Conservation (phyloP, 2,797 vertebrate species). For the Chelon auratus region DNA sequence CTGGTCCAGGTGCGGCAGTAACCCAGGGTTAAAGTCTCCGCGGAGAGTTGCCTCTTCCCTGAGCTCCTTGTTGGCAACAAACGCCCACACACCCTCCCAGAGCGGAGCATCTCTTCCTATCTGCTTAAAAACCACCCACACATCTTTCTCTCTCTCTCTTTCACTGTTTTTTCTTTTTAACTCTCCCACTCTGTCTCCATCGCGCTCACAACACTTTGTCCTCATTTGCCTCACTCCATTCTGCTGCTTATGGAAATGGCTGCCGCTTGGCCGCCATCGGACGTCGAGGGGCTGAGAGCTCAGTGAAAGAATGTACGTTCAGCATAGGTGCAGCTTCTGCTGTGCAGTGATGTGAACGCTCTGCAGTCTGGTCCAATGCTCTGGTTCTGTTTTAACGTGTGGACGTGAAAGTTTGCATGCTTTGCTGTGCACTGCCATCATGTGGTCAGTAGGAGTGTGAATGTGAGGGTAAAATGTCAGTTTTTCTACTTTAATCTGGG, state of each 20-base stretch:
- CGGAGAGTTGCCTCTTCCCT: constrained; percentile 17
- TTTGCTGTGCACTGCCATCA: constrained; percentile 55
- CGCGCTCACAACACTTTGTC: constrained; percentile 34
- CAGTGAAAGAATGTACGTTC: neutral
- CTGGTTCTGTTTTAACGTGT: constrained; percentile 17
- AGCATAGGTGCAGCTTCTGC: constrained; percentile 11
- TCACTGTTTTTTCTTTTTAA: neutral
- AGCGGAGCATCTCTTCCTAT: constrained; percentile 46
- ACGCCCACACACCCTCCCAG: constrained; percentile 43
- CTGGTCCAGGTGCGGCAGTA: constrained; percentile 30
- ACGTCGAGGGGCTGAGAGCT: constrained; percentile 15
- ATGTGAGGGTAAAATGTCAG: neutral
- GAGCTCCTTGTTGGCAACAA: constrained; percentile 6
- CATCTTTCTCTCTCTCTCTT: constrained; percentile 2
- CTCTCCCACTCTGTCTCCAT: constrained; percentile 38
- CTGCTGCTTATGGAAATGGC: constrained; percentile 21
- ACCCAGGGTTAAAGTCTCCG: constrained; percentile 35
- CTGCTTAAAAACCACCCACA: constrained; percentile 41
- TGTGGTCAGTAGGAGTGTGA: constrained; percentile 23
- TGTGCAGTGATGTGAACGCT: constrained; percentile 14
- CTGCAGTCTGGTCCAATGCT: constrained; percentile 16
- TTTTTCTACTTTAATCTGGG: neutral
- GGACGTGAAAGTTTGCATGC: neutral
- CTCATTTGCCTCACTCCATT: constrained; percentile 13
- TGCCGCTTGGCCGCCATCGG: neutral